Conservation (phyloP, 2,113 vertebrate species). For the Percopsis transmontana region DNA sequence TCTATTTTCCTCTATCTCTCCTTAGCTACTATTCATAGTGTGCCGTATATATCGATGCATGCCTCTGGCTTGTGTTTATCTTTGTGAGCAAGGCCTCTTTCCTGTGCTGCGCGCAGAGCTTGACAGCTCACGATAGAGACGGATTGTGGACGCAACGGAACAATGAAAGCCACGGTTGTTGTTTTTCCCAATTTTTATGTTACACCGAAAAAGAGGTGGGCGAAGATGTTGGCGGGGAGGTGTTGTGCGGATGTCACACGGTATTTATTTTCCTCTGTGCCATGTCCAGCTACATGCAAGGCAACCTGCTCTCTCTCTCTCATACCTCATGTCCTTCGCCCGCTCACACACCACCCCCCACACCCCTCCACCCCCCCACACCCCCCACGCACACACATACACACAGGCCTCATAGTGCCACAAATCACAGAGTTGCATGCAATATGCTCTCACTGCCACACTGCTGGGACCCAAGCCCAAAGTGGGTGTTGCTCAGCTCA, state of each 20-base stretch:
- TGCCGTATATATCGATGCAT: conserved; percentile 21
- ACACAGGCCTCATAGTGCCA: conserved; percentile 33
- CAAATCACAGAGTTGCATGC: conserved; percentile 39
- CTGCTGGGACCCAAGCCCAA: conserved; percentile 25
- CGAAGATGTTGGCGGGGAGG: conserved; percentile 1
- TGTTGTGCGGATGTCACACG: conserved; percentile 12
- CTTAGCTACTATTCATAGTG: conserved; percentile 27
- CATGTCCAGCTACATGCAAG: conserved; percentile 35
- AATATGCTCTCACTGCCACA: conserved; percentile 30
- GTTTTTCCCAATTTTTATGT: neutral
- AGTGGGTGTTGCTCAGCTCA: conserved; percentile 35
- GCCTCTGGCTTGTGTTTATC: neutral
- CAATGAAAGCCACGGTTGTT: neutral
- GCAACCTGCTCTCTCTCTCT: conserved; percentile 13
- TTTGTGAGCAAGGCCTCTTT: conserved; percentile 11
- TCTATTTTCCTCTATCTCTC: conserved; percentile 10
- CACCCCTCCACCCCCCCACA: conserved; percentile 10
- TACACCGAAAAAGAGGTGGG: neutral
- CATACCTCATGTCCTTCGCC: conserved; percentile 23
- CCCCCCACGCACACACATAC: too few relatives aligned
- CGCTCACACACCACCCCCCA: conserved; percentile 23
- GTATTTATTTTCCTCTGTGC: conserved; percentile 20
- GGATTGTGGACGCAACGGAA: neutral
- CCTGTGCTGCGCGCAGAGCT: neutral
- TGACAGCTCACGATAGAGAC: conserved; percentile 10